A percentile compares a stretch with the other conserved stretches of the same genome.
Evolutionary conservation across 2,797 vertebrate genomes (phyloP).

Genomic region (Cottoperca gobio): DNA sequence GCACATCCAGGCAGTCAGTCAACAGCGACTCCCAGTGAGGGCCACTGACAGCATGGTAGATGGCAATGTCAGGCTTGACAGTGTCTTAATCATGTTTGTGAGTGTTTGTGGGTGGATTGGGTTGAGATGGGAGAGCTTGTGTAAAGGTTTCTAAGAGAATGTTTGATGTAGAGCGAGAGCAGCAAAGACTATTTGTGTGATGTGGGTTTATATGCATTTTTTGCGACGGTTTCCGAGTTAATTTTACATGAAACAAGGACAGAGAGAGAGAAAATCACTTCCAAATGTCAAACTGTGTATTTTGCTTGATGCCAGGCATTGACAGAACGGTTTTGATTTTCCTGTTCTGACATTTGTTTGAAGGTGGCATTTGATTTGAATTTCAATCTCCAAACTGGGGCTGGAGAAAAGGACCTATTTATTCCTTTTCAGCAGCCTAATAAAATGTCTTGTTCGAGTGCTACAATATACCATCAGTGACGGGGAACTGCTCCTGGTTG

Average conservation of each 20-base stretch:
- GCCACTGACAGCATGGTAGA: slow-evolving; percentile 74
- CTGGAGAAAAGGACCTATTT: slow-evolving; percentile 58
- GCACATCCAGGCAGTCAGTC: slow-evolving; percentile 80
- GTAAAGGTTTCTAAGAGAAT: slow-evolving; percentile 47
- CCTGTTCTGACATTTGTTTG: slow-evolving; percentile 75
- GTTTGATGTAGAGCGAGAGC: slow-evolving; percentile 36
- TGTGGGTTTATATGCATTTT: slow-evolving; percentile 35
- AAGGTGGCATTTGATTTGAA: slow-evolving; percentile 80
- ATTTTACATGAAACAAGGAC: slow-evolving; percentile 56
- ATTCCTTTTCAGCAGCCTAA: slow-evolving; percentile 59
- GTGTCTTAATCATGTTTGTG: slow-evolving; percentile 78
- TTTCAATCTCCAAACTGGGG: slow-evolving; percentile 66
- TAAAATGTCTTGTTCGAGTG: slow-evolving; percentile 66
- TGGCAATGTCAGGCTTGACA: slow-evolving; percentile 74
- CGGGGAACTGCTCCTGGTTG: slow-evolving; percentile 49
- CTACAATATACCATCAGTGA: slow-evolving; percentile 64
- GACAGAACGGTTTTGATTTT: slow-evolving; percentile 69
- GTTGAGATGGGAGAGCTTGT: slow-evolving; percentile 36
- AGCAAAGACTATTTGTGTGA: slow-evolving; percentile 25
- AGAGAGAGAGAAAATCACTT: slow-evolving; percentile 63
- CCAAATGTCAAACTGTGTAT: slow-evolving; percentile 75
- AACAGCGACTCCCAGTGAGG: slow-evolving; percentile 73
- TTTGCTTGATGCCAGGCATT: slow-evolving; percentile 53
- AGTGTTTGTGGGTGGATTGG: slow-evolving; percentile 65
- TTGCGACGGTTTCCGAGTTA: slow-evolving; percentile 44